A percentile compares a stretch with the other conserved stretches of the same genome.
phyloP scores from a whole-genome alignment of 2,888 invertebrate genomes.

The Patella depressa region DNA sequence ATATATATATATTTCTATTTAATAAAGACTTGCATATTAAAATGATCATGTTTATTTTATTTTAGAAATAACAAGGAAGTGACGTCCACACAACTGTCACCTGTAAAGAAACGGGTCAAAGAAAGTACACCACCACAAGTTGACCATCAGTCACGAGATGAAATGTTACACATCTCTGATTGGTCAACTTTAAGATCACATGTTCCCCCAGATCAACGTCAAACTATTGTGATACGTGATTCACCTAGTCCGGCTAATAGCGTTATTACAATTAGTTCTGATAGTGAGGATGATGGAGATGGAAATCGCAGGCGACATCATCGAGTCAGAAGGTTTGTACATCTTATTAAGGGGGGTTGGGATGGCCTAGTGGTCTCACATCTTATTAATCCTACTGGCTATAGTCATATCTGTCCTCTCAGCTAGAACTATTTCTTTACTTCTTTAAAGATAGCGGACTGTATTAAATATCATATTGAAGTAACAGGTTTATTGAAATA shows the following conservation, averaged over 20 bases:
- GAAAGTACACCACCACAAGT: slow-evolving; percentile 86
- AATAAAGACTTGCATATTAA: background rate
- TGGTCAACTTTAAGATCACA: slow-evolving; percentile 31
- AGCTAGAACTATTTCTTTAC: too few relatives aligned
- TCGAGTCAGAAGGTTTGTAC: slow-evolving; percentile 24
- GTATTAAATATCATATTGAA: too few relatives aligned
- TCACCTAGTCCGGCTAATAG: slow-evolving; percentile 95
- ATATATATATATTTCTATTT: too few relatives aligned
- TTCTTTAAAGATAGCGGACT: too few relatives aligned
- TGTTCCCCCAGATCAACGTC: slow-evolving; percentile 73
- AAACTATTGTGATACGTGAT: slow-evolving; percentile 94
- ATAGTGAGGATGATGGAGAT: slow-evolving; percentile 80
- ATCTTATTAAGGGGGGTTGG: background rate
- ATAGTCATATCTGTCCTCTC: too few relatives aligned
- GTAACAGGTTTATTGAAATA: too few relatives aligned
- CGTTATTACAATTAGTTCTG: slow-evolving; percentile 95
- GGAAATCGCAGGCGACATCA: slow-evolving; percentile 14
- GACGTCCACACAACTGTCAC: slow-evolving; percentile 84
- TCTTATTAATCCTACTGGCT: too few relatives aligned
- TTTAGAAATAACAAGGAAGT: slow-evolving; percentile 72
- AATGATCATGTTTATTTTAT: background rate
- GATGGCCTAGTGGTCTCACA: too few relatives aligned
- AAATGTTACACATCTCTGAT: slow-evolving; percentile 34
- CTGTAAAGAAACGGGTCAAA: slow-evolving; percentile 96
- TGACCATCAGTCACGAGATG: slow-evolving; percentile 25